phyloP scores from a whole-genome alignment of 2,113 vertebrate genomes.

The Plotosus lineatus region DNA sequence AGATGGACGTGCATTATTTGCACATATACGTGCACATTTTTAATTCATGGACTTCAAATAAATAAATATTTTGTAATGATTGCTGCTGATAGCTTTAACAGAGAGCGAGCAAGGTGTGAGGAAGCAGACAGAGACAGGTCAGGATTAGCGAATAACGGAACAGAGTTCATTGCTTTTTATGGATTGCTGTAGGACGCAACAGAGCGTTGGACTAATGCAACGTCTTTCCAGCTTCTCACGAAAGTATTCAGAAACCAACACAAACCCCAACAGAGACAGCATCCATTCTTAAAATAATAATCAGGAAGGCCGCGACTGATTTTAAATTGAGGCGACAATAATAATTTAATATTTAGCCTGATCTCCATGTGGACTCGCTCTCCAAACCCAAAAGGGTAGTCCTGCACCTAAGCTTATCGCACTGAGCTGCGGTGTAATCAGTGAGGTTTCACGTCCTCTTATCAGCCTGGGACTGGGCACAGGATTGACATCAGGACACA shows the following conservation, averaged over 20 bases:
- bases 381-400: not conserved
- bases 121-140: not conserved
- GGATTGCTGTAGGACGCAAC: not conserved
- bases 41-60: no score
- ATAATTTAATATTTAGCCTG: not conserved
- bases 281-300: not conserved
- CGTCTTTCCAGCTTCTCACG: not conserved
- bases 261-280: not conserved
- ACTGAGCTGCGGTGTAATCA: conserved; percentile 26
- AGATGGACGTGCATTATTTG: no score
- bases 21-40: not conserved
- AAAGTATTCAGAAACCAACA: not conserved
- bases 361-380: not conserved
- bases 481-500: conserved; percentile 24
- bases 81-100: not conserved
- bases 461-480: conserved; percentile 24
- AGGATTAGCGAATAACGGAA: not conserved
- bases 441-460: conserved; percentile 9
- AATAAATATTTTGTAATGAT: not conserved
- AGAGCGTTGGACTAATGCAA: not conserved
- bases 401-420: conserved; percentile 12
- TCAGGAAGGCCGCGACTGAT: not conserved
- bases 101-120: not conserved
- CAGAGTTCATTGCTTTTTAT: not conserved
- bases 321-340: not conserved